phyloP scores from a whole-genome alignment of 92 coral and sea anemone species.

The Isaurus tuberculatus region DNA sequence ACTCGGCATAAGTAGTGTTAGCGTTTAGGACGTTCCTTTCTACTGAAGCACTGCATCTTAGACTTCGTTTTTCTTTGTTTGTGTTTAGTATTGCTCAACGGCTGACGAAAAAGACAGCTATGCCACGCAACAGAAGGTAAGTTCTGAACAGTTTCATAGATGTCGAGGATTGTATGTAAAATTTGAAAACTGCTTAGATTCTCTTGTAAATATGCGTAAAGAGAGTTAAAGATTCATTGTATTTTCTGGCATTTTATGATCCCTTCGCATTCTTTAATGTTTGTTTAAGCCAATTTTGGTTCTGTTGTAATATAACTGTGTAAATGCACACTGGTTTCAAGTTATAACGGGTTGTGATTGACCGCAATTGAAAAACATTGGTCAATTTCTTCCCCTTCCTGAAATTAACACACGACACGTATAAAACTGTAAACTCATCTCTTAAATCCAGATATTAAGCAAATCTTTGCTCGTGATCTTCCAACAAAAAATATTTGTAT shows the following conservation, averaged over 20 bases:
- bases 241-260: conserved; percentile 28
- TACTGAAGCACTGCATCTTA: conserved; percentile 11
- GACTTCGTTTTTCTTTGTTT: conserved; percentile 42
- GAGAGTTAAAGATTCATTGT: conserved; percentile 9
- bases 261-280: conserved; percentile 14
- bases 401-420: neutral
- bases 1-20: conserved; percentile 31
- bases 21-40: conserved; percentile 18
- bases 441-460: neutral
- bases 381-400: conserved; percentile 7
- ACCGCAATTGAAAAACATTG: conserved; percentile 16
- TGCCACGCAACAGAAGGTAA: conserved; percentile 52
- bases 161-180: conserved; percentile 15
- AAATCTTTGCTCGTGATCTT: neutral
- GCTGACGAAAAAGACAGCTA: conserved; percentile 37
- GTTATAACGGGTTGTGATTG: conserved; percentile 2
- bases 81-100: conserved; percentile 57
- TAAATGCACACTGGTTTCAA: neutral
- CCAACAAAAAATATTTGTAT: neutral
- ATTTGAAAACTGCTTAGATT: neutral
- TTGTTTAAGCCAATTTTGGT: neutral
- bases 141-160: conserved; percentile 11
- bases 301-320: neutral
- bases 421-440: neutral
- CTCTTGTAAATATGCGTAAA: conserved; percentile 15